These are phyloP conservation scores for Baronia brevicornis DNA, from an alignment of 2,888 invertebrate species.

Conservation along the genomic window DNA sequence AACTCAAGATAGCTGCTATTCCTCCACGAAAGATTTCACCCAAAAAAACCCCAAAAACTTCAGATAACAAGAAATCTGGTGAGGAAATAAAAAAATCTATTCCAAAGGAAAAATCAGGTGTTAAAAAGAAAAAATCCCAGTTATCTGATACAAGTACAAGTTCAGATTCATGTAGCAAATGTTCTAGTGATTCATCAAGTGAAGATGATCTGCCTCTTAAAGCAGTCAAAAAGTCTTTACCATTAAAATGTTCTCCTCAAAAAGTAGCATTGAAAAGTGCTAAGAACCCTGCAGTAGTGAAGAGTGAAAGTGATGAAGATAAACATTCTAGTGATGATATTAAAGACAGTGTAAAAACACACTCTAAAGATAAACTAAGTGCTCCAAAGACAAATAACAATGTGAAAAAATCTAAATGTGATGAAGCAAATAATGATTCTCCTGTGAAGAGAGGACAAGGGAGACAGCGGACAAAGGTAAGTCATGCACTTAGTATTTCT, in stretches of 20 bases:
- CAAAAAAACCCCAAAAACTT: slow-evolving; percentile 49
- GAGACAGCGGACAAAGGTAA: slow-evolving; percentile 61
- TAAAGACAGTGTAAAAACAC: slow-evolving; percentile 41
- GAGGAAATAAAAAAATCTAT: slow-evolving; percentile 31
- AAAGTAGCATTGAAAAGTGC: slow-evolving; percentile 35
- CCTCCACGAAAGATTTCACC: slow-evolving; percentile 60
- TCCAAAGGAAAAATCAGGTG: slow-evolving; percentile 19
- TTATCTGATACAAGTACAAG: slow-evolving; percentile 63
- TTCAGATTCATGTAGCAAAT: slow-evolving; percentile 70
- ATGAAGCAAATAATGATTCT: slow-evolving; percentile 36
- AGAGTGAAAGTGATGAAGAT: slow-evolving; percentile 54
- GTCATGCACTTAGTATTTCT: slow-evolving; percentile 19
- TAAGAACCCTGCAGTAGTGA: slow-evolving; percentile 28
- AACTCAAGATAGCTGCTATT: slow-evolving; percentile 77
- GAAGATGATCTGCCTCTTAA: slow-evolving; percentile 64
- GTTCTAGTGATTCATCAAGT: slow-evolving; percentile 62
- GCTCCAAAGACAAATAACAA: slow-evolving; percentile 33
- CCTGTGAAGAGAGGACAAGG: slow-evolving; percentile 51
- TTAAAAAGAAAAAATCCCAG: slow-evolving; percentile 30
- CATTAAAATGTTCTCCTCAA: slow-evolving; percentile 44
- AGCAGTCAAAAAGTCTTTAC: slow-evolving; percentile 54
- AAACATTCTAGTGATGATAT: slow-evolving; percentile 35
- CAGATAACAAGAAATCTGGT: slow-evolving; percentile 50
- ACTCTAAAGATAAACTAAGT: slow-evolving; percentile 50
- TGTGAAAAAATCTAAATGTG: slow-evolving; percentile 58